Base-by-base conservation (phyloP, 2,888 invertebrate genomes). In the Drosophila rubida region DNA sequence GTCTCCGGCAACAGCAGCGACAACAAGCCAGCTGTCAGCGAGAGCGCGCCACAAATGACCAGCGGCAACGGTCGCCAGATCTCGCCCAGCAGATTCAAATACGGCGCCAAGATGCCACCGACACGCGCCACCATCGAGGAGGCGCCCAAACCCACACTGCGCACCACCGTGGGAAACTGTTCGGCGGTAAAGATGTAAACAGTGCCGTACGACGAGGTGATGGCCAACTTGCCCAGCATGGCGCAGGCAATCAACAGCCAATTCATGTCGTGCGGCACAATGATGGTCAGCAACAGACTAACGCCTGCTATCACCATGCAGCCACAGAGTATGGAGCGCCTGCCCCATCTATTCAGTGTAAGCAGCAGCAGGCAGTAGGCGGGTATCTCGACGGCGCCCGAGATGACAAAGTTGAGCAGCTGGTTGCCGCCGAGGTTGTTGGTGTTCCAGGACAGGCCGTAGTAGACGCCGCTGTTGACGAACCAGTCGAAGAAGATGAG, bases 121-220 rank as follows among this genome's bases (percentile, higher is more conserved):
- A 97, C 92, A 80, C 98, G 94, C 0, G 97, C 97, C 61, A 95
- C 95, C 93, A 97, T 97, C 0, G 97, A 97, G 13, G 97, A 95
- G 7, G 96, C 93, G 0, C 98, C 98, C 55, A 98, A 95, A 0
- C 96, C 97, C 35, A 96, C 95, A 90, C 97, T 98, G 45, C 98
- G 93, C 30, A 96, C 94, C 9, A 95, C 95, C 1, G 95, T 95
- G 9, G 95, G 95, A 84, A 95, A 95, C 87, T 95, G 95, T 90
- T 96, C 95, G 0, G 95, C 95, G 0, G 95, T 94, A 83, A 95
- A 95, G 50, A 95, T 94, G 82, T 95, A 95, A 32, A 95, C 93
- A 0, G 95, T 94, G 22, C 95, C 95, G 78, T 95, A 96, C 8
- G 95, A 95, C 0, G 95, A 93, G 0, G 95, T 95, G 50, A 96